Base-by-base conservation (phyloP, 2,113 vertebrate species). In the Barnardius zonarius region DNA sequence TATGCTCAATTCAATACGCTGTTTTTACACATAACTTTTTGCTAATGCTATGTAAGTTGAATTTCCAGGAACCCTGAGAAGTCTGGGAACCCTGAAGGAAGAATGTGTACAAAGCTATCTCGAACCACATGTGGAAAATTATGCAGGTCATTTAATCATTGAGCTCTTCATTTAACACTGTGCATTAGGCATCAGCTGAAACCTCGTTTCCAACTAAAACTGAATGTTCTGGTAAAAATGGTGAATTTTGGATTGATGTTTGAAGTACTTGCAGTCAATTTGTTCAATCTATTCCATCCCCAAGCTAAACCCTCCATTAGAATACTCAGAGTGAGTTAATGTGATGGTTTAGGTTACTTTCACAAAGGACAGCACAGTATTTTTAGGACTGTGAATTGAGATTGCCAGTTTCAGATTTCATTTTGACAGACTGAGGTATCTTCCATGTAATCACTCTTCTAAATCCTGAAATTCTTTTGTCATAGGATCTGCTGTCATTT, bases 361-460 rank as follows among this genome's bases (percentile, higher is more conserved):
- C 94, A 95, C 90, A 90, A 96, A 92, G 90, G 88, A 93, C 70
- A 90, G 79, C 33, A 74, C 0, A 8, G 30, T 96, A 90, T 94
- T 95, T 96, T 95, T 93, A 93, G 83, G 48, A 75, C 66, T 84
- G 61, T 81, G 77, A 88, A 81, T 27, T 68, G 64, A 88, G 44
- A 43, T 88, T 94, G 83, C 48, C 88, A 94, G 77, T 82, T 92
- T 52, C 78, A 59, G 43, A 92, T 92, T 86, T 78, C 55, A 84
- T 92, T 95, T 90, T 88, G 48, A 79, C 52, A 87, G 62, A 89
- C 25, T 82, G 66, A 76, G 44, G 43, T 75, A 33, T 72, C 48
- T 79, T 84, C 85, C 44, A 84, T 11, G 22, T 44, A 93, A 96
- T n/a, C 30, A 49, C 52, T 86, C 43, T n/a, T 80, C 73, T 41